Evolutionary conservation across 2,888 invertebrate genomes (phyloP), one percentile per base, ranked within the genome.

Genomic region (Therioaphis trifolii): DNA sequence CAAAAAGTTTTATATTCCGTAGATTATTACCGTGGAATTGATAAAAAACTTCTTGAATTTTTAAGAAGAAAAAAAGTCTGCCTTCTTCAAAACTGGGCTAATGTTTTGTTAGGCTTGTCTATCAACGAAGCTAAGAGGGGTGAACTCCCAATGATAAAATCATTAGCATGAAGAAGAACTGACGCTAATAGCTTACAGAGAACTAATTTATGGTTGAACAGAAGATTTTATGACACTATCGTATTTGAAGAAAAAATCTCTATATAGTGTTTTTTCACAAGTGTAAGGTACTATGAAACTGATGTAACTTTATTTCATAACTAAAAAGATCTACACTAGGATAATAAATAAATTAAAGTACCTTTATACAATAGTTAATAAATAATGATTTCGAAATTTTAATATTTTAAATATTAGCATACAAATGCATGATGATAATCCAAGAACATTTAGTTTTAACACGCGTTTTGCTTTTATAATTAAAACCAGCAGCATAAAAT

Each of bases 161-260:
- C 82, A 74, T 82, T 82, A 82, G 82, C 72, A 58, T 55, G 49
- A 49, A 80, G 46, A 80, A 35, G 58, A 52, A 74, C 82, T 49
- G 74, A 82, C 74, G 74, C 63, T 82, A 82, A 82, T 82, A 74
- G 63, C 63, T 18, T 27, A 27, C 35, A 71, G 29, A 24, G 24
- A 35, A 40, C 72, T 72, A 74, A 82, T 82, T 82, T 74, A 74
- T 79, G 55, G 78, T 74, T 49, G 21, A 49, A 80, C 43, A 61
- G 71, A 68, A 43, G 71, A 40, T 72, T 72, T 80, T 74, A 72
- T 35, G 72, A 82, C 74, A 63, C 66, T 82, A 82, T 74, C 72
- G 63, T 46, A 69, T 78, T 55, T 55, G 24, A 55, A 52, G 40
- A 24, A 35, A 63, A 63, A 35, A 69, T 69, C 52, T 55, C n/a